phyloP scores from a whole-genome alignment of 2,888 invertebrate genomes.

The Coenonympha arcania region DNA sequence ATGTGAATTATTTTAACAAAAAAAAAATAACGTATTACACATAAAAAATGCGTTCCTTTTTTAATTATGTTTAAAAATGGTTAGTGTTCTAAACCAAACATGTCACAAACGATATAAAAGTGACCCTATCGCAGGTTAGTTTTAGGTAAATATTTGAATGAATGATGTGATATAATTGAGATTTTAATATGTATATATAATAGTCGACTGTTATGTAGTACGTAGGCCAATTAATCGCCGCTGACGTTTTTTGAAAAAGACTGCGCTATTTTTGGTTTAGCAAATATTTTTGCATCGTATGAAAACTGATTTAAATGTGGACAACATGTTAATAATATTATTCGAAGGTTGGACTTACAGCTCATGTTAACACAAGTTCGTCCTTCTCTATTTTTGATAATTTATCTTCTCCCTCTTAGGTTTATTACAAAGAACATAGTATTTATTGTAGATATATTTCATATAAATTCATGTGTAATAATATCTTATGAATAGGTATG shows the following conservation, averaged over 20 bases:
- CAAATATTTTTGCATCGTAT: neutral
- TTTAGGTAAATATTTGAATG: constrained; percentile 61
- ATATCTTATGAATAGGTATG: too few species aligned
- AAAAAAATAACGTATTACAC: too few species aligned
- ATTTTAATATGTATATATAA: constrained; percentile 62
- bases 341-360: too few species aligned
- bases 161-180: constrained; percentile 66
- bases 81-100: constrained; percentile 26
- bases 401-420: too few species aligned
- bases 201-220: constrained; percentile 46
- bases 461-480: too few species aligned
- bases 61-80: neutral
- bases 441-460: too few species aligned
- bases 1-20: neutral
- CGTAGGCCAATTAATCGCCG: constrained; percentile 33
- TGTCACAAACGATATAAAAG: constrained; percentile 33
- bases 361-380: too few species aligned
- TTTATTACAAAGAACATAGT: too few species aligned
- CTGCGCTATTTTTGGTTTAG: neutral
- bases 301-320: too few species aligned
- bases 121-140: constrained; percentile 27
- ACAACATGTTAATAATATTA: too few species aligned
- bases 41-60: neutral
- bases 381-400: too few species aligned
- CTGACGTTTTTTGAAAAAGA: constrained; percentile 14